Evolutionary conservation across 2,113 vertebrate genomes (phyloP), one percentile per base, ranked within the genome.

Genomic region (Enhydra lutris): DNA sequence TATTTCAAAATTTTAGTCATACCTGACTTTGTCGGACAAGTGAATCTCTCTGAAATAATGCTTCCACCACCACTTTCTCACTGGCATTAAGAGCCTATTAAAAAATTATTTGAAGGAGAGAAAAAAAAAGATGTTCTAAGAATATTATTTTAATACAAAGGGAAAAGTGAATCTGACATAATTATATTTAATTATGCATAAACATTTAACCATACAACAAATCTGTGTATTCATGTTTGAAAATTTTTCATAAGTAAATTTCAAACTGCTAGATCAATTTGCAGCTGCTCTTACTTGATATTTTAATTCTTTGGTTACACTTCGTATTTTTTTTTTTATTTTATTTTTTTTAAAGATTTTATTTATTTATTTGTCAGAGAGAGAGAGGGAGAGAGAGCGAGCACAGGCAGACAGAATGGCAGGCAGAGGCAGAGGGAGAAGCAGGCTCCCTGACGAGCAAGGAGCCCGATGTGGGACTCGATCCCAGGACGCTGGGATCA

Each of bases 21-120:
- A 99, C 99, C 99, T 99, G 99, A 98, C 99, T 99, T 97, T 99
- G 99, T 88, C 99, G 99, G 80, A 99, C 99, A 96, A 99, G 95
- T 0, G 99, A 98, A 73, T 99, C 99, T 82, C 99, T 99, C 98
- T 99, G 99, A 97, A 99, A 99, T 18, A 99, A 98, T 87, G 99
- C 99, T 97, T 99, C 99, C 96, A 99, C 99, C 63, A 99, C 99
- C 0, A 98, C 98, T 98, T 99, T 99, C 98, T 99, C 99, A 97
- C 99, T 99, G 95, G 99, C 99, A 98, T 98, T 99, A 98, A 99
- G 98, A 97, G 98, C 97, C 99, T 99, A n/a, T 94, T 69, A 78
- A 36, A 73, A 55, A 86, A 78, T 89, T 95, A 87, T 89, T 93
- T 65, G 57, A 59, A 69, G 26, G 15, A 67, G 23, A 24, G 20